Conservation (phyloP, 2,113 vertebrate species). For the Cavia porcellus region DNA sequence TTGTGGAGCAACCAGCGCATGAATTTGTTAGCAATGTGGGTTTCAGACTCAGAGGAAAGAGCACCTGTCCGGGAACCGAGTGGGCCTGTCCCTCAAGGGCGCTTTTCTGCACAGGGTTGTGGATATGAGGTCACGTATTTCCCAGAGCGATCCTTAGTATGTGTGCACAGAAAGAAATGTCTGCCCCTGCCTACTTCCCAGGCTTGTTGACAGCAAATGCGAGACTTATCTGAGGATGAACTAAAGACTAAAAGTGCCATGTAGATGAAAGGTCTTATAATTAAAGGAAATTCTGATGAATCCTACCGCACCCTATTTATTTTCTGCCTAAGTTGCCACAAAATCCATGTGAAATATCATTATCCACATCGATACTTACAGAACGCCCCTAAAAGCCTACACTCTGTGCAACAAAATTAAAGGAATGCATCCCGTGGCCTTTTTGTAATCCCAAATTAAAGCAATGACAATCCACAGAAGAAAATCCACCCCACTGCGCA, state of each 20-base stretch:
- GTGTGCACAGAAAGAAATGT: background rate
- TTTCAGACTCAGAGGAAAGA: background rate
- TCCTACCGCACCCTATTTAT: conserved; percentile 30
- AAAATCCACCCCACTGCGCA: conserved; percentile 49
- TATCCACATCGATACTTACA: conserved; percentile 48
- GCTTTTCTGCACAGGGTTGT: background rate
- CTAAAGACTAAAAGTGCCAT: background rate
- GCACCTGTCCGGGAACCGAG: background rate
- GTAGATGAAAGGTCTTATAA: conserved; percentile 6
- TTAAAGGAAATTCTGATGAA: conserved; percentile 63
- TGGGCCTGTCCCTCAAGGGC: background rate
- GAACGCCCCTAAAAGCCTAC: conserved; percentile 54
- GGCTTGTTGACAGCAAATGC: background rate
- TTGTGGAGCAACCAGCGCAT: background rate
- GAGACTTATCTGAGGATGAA: background rate
- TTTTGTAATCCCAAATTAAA: conserved; percentile 72
- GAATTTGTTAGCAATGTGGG: background rate
- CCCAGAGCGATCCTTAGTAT: background rate
- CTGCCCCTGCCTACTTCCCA: background rate
- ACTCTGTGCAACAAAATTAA: conserved; percentile 68
- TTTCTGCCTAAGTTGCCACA: conserved; percentile 69
- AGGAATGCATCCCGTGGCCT: conserved; percentile 65
- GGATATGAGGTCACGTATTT: background rate
- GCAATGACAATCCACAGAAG: conserved; percentile 57
- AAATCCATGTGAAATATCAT: conserved; percentile 71